Conservation (phyloP, 2,113 vertebrate species). For the Noctilio leporinus region DNA sequence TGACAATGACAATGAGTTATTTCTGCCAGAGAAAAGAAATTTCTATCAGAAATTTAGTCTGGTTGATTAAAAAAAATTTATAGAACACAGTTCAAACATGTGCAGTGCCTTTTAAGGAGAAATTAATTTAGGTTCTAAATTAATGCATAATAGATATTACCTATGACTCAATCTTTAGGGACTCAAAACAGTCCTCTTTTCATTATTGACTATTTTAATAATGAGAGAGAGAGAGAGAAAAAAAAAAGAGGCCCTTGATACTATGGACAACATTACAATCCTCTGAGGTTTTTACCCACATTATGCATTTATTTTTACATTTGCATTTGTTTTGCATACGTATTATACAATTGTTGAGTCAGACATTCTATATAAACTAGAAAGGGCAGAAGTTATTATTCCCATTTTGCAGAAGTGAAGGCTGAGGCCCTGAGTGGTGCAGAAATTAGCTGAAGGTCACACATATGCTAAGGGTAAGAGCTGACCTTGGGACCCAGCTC, state of each 20-base stretch:
- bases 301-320: background rate
- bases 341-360: background rate
- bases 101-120: background rate
- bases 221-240: no score
- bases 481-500: background rate
- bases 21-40: conserved; percentile 1
- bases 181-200: background rate
- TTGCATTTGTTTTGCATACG: background rate
- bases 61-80: background rate
- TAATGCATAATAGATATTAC: background rate
- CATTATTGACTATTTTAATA: background rate
- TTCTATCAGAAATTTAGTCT: background rate
- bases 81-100: background rate
- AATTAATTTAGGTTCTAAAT: conserved; percentile 32
- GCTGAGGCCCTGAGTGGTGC: background rate
- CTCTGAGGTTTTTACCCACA: background rate
- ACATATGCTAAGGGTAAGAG: background rate
- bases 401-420: background rate
- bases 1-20: background rate
- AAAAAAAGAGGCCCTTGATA: background rate
- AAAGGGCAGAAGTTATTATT: background rate
- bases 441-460: background rate
- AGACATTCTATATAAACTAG: background rate
- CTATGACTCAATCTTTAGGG: background rate
- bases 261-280: background rate